These are phyloP conservation scores for Ichneumoninae sp. DNA, from an alignment of 2,888 invertebrate species.

Conservation along the genomic window DNA sequence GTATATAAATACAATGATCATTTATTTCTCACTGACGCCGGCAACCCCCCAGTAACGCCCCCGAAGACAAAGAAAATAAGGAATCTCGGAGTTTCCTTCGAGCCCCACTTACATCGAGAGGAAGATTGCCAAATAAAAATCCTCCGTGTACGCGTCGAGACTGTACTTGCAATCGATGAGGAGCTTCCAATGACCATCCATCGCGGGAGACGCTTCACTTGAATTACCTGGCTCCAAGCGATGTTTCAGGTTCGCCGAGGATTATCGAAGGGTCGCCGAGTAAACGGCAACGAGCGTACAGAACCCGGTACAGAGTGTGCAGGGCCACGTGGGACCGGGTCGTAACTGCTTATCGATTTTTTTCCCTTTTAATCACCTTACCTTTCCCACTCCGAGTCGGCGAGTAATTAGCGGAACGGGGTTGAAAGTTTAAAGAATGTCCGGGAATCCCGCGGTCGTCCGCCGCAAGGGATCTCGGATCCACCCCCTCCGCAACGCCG, in stretches of 20 bases:
- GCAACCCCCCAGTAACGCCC: conserved; percentile 38
- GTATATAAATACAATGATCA: conserved; percentile 45
- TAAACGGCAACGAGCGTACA: conserved; percentile 1
- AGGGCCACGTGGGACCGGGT: background rate
- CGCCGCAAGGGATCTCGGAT: conserved; percentile 65
- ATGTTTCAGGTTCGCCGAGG: conserved; percentile 6
- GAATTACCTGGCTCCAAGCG: background rate
- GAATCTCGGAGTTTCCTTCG: conserved; percentile 19
- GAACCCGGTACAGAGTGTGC: background rate
- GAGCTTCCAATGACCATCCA: conserved; percentile 4
- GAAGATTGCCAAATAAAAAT: conserved; percentile 20
- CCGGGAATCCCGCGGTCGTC: conserved; percentile 69
- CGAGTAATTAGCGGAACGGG: conserved; percentile 75
- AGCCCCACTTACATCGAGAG: background rate
- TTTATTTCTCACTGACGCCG: conserved; percentile 58
- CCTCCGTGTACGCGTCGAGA: background rate
- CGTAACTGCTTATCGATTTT: conserved; percentile 64
- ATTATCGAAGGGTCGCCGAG: conserved; percentile 21
- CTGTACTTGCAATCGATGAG: conserved; percentile 38
- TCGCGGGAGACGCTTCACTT: conserved; percentile 4
- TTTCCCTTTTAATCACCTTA: conserved; percentile 72
- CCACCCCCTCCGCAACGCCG: conserved; percentile 50
- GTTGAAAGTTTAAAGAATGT: conserved; percentile 78
- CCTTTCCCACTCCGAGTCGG: conserved; percentile 69
- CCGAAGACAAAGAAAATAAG: conserved; percentile 53